Evolutionary conservation across 2,797 vertebrate genomes (phyloP).

Genomic region (Pangasius mekongensis): DNA sequence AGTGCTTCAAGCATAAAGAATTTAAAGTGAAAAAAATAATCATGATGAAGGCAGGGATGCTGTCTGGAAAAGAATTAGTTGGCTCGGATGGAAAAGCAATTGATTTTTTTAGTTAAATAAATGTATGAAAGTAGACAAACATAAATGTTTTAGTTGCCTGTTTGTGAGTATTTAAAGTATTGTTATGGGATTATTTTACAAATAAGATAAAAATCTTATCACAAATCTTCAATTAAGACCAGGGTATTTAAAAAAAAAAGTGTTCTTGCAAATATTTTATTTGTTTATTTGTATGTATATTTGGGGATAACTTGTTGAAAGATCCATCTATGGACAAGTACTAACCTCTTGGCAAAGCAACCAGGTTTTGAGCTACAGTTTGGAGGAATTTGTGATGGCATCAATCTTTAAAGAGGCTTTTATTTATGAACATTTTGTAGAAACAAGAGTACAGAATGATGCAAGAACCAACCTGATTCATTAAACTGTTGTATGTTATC

Average conservation of each 20-base stretch:
- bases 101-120: slow-evolving; percentile 44
- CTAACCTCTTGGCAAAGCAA: background rate
- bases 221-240: background rate
- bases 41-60: slow-evolving; percentile 61
- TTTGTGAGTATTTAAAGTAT: background rate
- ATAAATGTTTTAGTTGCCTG: background rate
- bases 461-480: background rate
- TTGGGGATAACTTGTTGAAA: background rate
- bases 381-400: background rate
- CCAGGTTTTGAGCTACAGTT: background rate
- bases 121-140: background rate
- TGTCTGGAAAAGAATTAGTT: slow-evolving; percentile 65
- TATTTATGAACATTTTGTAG: background rate
- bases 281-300: background rate
- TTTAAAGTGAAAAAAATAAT: slow-evolving; percentile 76
- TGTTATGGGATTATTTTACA: background rate
- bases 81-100: slow-evolving; percentile 69
- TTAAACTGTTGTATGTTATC: too few species aligned
- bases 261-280: too few species aligned
- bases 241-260: too few species aligned
- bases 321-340: background rate
- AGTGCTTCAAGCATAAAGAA: slow-evolving; percentile 67
- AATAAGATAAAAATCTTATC: background rate
- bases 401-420: background rate
- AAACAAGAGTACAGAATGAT: background rate